A percentile compares a stretch with the other conserved stretches of the same genome.
Conservation (phyloP, 1,140 invertebrate genomes). For the Procambarus virginalis region DNA sequence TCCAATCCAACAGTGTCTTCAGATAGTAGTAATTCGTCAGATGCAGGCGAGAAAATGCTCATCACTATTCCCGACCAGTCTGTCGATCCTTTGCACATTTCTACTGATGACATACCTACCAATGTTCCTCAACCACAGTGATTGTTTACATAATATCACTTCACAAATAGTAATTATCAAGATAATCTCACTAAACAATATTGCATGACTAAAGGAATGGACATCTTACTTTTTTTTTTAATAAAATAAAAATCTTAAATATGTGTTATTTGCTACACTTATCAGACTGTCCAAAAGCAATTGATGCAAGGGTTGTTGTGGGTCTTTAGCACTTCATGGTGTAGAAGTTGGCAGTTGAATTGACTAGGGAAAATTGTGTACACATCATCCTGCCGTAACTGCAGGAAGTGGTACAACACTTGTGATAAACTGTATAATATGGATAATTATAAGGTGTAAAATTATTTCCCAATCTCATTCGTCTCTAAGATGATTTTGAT, state of each 20-base stretch:
- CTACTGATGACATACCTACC: slow-evolving; percentile 44
- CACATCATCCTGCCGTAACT: not conserved
- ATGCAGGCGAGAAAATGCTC: slow-evolving; percentile 60
- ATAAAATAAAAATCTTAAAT: not conserved
- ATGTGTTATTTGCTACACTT: not conserved
- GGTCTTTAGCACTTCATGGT: not conserved
- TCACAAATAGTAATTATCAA: not conserved
- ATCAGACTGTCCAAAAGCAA: not conserved
- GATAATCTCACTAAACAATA: not conserved
- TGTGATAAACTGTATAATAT: not conserved
- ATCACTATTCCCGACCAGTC: slow-evolving; percentile 62
- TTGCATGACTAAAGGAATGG: not conserved
- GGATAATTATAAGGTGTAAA: not conserved
- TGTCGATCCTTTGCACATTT: slow-evolving; percentile 53
- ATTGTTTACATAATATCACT: not conserved
- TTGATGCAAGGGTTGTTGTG: not conserved
- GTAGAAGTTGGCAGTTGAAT: not conserved
- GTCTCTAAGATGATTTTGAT: not conserved
- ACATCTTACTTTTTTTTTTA: not conserved
- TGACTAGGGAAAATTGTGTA: not conserved
- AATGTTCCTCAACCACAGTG: slow-evolving; percentile 32
- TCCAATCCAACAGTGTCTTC: slow-evolving; percentile 40
- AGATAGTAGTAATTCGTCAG: slow-evolving; percentile 61
- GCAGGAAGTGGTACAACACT: not conserved
- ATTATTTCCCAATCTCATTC: not conserved